Evolutionary conservation across 2,888 invertebrate genomes (phyloP).

Genomic region (Cryptocephalus primarius): DNA sequence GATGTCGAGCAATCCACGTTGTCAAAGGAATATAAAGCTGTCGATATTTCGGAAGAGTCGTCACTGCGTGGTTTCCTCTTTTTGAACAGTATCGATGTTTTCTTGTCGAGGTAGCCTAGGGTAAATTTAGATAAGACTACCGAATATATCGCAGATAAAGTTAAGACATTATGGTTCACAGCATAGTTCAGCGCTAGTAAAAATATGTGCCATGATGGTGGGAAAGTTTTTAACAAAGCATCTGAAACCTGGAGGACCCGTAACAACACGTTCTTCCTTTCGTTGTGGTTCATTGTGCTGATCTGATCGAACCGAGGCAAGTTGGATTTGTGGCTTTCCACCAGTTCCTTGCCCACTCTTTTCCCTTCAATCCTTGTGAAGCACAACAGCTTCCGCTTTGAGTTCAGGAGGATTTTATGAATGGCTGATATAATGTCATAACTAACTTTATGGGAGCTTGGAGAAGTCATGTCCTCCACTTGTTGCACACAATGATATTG

Average conservation of each 20-base stretch:
- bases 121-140: conserved; percentile 47
- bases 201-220: conserved; percentile 48
- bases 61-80: not conserved
- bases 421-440: conserved; percentile 52
- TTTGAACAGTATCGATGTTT: not conserved
- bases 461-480: conserved; percentile 55
- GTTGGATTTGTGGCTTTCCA: conserved; percentile 10
- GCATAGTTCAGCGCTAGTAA: conserved; percentile 50
- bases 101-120: conserved; percentile 21
- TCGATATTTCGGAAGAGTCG: conserved; percentile 18
- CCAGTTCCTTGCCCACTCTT: conserved; percentile 15
- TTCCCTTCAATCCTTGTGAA: conserved; percentile 23
- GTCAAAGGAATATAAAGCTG: conserved; percentile 43
- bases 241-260: conserved; percentile 18
- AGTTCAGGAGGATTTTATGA: conserved; percentile 33
- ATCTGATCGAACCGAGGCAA: conserved; percentile 33
- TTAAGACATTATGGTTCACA: conserved; percentile 34
- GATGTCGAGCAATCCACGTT: conserved; percentile 48
- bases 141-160: conserved; percentile 43
- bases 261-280: conserved; percentile 26
- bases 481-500: conserved; percentile 57
- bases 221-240: conserved; percentile 37
- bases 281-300: conserved; percentile 20
- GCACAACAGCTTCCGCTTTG: conserved; percentile 21
- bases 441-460: conserved; percentile 48